Percentiles rank a stretch among this genome's conserved stretches.
Evolutionary conservation across 2,113 vertebrate genomes (phyloP).

Genomic region (Gallinago media): DNA sequence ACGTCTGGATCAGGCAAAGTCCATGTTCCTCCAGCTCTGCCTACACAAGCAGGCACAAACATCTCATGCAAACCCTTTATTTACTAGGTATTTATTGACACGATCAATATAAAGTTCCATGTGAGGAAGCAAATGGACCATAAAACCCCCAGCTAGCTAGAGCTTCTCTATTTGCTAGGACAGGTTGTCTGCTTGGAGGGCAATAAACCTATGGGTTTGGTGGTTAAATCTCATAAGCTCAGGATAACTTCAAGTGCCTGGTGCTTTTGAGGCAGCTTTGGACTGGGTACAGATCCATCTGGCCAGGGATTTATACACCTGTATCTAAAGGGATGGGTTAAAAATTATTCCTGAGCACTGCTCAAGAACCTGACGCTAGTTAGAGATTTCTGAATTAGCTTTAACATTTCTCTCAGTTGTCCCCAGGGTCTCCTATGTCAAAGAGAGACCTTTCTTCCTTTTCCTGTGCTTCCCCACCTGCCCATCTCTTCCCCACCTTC

Average conservation of each 20-base stretch:
- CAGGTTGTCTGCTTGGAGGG: neutral
- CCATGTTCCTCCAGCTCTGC: neutral
- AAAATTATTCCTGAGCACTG: neutral
- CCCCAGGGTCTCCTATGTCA: neutral
- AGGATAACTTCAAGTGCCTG: neutral
- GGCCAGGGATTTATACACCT: neutral
- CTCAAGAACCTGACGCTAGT: neutral
- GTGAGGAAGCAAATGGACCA: neutral
- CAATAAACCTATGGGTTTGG: neutral
- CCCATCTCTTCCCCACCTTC: fast-evolving
- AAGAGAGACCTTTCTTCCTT: neutral
- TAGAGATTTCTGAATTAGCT: neutral
- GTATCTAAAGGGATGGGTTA: neutral
- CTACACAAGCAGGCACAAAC: neutral
- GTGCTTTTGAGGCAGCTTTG: neutral
- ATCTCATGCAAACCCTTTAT: neutral
- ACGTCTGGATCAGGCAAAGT: neutral
- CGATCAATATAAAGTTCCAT: neutral
- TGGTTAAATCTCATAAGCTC: neutral
- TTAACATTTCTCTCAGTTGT: neutral
- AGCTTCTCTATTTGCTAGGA: neutral
- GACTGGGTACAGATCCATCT: neutral
- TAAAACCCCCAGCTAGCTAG: neutral
- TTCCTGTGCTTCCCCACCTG: neutral
- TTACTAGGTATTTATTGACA: neutral